phyloP scores from a whole-genome alignment of 2,888 invertebrate species.

The Carabus problematicus region DNA sequence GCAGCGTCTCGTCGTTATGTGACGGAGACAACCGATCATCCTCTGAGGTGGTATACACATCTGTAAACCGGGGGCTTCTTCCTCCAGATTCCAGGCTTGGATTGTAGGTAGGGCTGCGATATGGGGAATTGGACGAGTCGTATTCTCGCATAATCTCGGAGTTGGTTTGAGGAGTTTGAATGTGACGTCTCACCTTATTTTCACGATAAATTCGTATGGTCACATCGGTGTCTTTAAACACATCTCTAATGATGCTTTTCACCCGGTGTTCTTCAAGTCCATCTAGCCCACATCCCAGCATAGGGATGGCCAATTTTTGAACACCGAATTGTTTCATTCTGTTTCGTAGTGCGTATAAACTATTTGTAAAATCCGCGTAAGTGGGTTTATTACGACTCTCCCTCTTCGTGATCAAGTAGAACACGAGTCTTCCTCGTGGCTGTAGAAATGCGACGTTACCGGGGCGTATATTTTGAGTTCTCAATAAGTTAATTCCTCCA shows the following conservation, averaged over 20 bases:
- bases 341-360: background rate
- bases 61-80: background rate
- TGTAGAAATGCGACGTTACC: slow-evolving; percentile 57
- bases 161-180: background rate
- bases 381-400: slow-evolving; percentile 60
- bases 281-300: slow-evolving; percentile 68
- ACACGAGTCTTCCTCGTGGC: slow-evolving; percentile 56
- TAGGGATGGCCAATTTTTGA: slow-evolving; percentile 63
- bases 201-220: slow-evolving; percentile 56
- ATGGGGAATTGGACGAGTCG: too few species aligned
- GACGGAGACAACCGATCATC: too few species aligned
- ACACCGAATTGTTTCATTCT: slow-evolving; percentile 55
- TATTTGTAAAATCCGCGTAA: slow-evolving; percentile 43
- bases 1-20: too few species aligned
- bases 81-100: background rate
- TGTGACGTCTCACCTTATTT: background rate
- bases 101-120: too few species aligned
- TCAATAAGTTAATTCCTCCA: slow-evolving; percentile 13
- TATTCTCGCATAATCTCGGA: too few species aligned
- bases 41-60: background rate
- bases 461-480: slow-evolving; percentile 44
- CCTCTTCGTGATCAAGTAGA: slow-evolving; percentile 64
- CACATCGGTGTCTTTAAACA: slow-evolving; percentile 58
- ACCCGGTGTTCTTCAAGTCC: slow-evolving; percentile 65
- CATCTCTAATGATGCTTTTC: slow-evolving; percentile 55